Percentiles rank a stretch among this genome's conserved stretches.
Conservation (phyloP, 1,140 invertebrate genomes). For the Dendroctonus ponderosae region DNA sequence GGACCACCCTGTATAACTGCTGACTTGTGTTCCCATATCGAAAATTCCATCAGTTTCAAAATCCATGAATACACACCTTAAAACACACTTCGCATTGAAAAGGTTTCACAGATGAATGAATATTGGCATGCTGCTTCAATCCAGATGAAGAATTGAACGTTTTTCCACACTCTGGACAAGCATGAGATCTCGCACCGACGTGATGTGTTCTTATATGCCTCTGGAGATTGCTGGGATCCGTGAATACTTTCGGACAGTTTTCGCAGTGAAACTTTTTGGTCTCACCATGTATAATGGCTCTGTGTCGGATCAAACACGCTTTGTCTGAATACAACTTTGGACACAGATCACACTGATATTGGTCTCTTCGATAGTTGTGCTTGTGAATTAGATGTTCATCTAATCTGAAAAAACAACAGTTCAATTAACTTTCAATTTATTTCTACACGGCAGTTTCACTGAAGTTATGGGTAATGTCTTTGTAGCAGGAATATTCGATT, state of each 20-base stretch:
- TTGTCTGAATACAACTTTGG: slow-evolving; percentile 79
- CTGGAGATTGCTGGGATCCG: slow-evolving; percentile 93
- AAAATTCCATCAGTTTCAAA: not conserved
- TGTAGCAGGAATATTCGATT: not conserved
- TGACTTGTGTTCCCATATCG: not conserved
- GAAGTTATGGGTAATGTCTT: no score
- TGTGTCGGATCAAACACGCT: slow-evolving; percentile 78
- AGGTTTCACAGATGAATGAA: slow-evolving; percentile 97
- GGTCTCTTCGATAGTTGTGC: slow-evolving; percentile 73
- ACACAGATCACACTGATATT: slow-evolving; percentile 83
- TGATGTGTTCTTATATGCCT: slow-evolving; percentile 92
- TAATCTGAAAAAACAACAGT: slow-evolving; percentile 62
- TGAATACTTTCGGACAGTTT: slow-evolving; percentile 92
- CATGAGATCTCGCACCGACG: slow-evolving; percentile 89
- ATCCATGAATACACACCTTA: slow-evolving; percentile 57
- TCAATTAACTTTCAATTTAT: not conserved
- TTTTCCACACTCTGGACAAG: slow-evolving; percentile 96
- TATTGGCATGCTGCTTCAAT: slow-evolving; percentile 98
- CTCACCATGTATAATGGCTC: slow-evolving; percentile 75
- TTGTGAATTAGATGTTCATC: slow-evolving; percentile 75
- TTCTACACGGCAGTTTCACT: no score
- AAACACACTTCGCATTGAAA: slow-evolving; percentile 93
- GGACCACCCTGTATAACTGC: no score
- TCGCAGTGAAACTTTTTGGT: slow-evolving; percentile 85
- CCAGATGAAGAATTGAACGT: slow-evolving; percentile 97